Conservation (phyloP, 2,888 invertebrate species). For the Dimorphilus gyrociliatus region DNA sequence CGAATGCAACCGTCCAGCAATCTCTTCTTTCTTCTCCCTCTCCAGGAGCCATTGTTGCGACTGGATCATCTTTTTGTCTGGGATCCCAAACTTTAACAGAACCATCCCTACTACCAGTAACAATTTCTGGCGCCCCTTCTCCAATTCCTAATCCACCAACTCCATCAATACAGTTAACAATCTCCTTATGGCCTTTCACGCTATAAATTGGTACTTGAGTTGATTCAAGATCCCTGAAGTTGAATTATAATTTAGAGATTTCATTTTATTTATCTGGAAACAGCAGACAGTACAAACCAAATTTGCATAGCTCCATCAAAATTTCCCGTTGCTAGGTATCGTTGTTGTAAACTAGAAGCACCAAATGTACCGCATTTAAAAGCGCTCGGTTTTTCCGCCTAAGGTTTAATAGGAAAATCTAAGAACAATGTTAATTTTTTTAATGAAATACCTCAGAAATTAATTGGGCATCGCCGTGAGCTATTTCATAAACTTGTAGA, state of each 20-base stretch:
- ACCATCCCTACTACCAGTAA: constrained; percentile 82
- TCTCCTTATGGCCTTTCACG: constrained; percentile 59
- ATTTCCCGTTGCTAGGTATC: constrained; percentile 75
- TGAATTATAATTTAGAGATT: constrained; percentile 3
- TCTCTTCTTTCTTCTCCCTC: constrained; percentile 52
- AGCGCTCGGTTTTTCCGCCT: constrained; percentile 60
- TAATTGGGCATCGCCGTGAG: constrained; percentile 51
- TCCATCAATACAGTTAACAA: constrained; percentile 79
- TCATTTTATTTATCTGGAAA: constrained; percentile 2
- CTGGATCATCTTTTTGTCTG: constrained; percentile 68
- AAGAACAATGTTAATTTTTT: constrained; percentile 1
- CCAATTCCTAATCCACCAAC: constrained; percentile 63
- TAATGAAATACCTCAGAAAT: constrained; percentile 42
- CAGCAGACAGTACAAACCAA: constrained; percentile 44
- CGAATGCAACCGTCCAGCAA: constrained; percentile 85
- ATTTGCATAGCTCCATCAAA: constrained; percentile 67
- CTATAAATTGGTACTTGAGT: constrained; percentile 45
- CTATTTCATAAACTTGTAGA: constrained; percentile 47
- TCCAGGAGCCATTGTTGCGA: constrained; percentile 67
- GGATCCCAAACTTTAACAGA: constrained; percentile 89
- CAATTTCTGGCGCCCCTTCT: constrained; percentile 84
- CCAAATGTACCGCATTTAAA: constrained; percentile 88
- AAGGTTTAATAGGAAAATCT: too few species aligned
- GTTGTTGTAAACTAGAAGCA: constrained; percentile 60
- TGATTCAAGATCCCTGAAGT: constrained; percentile 31